These are phyloP conservation scores for Rosalia funebris DNA, from an alignment of 2,888 invertebrate species.

Conservation along the genomic window DNA sequence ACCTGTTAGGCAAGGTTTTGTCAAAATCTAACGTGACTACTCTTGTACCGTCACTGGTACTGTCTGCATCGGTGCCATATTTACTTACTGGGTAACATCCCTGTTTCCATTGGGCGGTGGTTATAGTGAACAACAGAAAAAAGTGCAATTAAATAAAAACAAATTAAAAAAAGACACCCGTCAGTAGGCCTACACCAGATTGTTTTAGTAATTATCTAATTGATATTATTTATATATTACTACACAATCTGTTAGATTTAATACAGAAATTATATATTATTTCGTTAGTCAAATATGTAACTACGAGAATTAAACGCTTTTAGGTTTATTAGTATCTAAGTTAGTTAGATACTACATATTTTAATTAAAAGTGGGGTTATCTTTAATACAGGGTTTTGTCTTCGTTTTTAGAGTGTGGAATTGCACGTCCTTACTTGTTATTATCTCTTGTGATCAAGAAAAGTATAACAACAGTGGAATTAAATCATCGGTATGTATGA, in stretches of 20 bases:
- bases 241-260: too few species aligned
- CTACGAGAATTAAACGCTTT: too few species aligned
- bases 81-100: conserved; percentile 82
- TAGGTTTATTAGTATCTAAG: too few species aligned
- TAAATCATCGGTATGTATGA: too few species aligned
- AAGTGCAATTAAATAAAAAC: conserved; percentile 72
- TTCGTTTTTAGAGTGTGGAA: not conserved
- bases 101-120: conserved; percentile 68
- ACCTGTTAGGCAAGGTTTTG: conserved; percentile 22
- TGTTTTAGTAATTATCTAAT: not conserved
- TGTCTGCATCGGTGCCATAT: conserved; percentile 52
- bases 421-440: not conserved
- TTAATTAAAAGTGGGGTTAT: not conserved
- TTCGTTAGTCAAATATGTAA: too few species aligned
- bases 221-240: too few species aligned
- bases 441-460: too few species aligned
- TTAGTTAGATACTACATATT: not conserved
- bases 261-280: too few species aligned
- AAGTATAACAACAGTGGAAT: too few species aligned
- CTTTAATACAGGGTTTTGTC: not conserved
- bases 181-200: conserved; percentile 42
- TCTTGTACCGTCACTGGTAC: conserved; percentile 29
- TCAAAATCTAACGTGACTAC: conserved; percentile 34
- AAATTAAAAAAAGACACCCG: conserved; percentile 42
- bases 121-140: conserved; percentile 71